Conservation (phyloP, 2,888 invertebrate genomes). For the Drosophila nigritarsus region DNA sequence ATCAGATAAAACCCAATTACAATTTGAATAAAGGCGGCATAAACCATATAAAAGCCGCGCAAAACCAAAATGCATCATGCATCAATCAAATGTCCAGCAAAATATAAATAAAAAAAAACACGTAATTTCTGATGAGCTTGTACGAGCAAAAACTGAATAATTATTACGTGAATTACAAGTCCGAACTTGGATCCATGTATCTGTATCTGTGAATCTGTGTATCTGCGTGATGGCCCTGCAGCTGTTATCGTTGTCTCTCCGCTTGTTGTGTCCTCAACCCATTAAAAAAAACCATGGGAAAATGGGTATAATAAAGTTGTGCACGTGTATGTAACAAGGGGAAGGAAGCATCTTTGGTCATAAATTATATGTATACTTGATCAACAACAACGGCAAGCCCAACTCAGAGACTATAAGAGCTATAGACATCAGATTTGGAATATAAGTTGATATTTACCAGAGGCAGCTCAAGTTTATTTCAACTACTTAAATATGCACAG, state of each 20-base stretch:
- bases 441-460: neutral
- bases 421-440: neutral
- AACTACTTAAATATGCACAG: neutral
- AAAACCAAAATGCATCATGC: conserved; percentile 2
- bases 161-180: conserved; percentile 26
- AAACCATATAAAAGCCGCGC: neutral
- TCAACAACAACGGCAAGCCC: neutral
- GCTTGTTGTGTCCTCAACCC: neutral
- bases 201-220: conserved; percentile 34
- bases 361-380: neutral
- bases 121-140: neutral
- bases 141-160: conserved; percentile 4
- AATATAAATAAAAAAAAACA: neutral
- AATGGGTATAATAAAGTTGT: neutral
- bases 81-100: conserved; percentile 8
- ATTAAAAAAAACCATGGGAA: neutral
- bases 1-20: conserved; percentile 59
- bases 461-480: neutral
- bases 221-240: conserved; percentile 53
- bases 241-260: conserved; percentile 42
- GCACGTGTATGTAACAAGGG: neutral
- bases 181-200: conserved; percentile 42
- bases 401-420: neutral
- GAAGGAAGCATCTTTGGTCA: neutral
- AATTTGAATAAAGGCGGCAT: conserved; percentile 32